phyloP scores from a whole-genome alignment of 2,888 invertebrate genomes.

The Pharmacophagus antenor region DNA sequence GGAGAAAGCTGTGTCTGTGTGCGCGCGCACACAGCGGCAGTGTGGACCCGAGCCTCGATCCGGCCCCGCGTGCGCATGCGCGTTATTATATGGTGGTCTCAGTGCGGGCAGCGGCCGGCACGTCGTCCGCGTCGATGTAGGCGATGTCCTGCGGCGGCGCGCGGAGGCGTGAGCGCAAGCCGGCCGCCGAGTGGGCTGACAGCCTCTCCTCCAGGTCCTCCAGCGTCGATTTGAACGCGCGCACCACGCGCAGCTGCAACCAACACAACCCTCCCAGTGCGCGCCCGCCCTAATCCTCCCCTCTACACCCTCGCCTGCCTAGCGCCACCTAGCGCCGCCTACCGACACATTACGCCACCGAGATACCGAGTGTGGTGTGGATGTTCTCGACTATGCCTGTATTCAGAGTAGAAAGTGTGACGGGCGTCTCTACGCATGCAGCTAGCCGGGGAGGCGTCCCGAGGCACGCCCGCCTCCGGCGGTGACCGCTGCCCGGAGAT shows the following conservation, averaged over 20 bases:
- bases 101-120: constrained; percentile 58
- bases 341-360: constrained; percentile 40
- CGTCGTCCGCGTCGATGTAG: constrained; percentile 88
- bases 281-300: constrained; percentile 52
- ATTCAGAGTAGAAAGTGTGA: constrained; percentile 56
- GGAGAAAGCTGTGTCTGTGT: constrained; percentile 21
- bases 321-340: constrained; percentile 38
- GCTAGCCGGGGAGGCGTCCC: constrained; percentile 37
- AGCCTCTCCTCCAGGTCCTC: constrained; percentile 99
- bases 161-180: constrained; percentile 90
- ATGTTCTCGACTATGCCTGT: constrained; percentile 55
- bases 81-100: constrained; percentile 70
- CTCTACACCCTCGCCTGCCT: constrained; percentile 37
- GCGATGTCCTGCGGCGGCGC: constrained; percentile 90
- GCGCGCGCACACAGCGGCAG: constrained; percentile 30
- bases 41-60: background rate
- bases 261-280: constrained; percentile 72
- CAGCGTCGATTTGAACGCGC: constrained; percentile 99
- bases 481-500: constrained; percentile 36
- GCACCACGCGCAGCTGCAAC: constrained; percentile 99
- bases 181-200: constrained; percentile 98
- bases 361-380: constrained; percentile 71
- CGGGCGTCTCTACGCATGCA: constrained; percentile 48
- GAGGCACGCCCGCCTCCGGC: constrained; percentile 6
- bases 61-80: constrained; percentile 34